These are phyloP conservation scores for Catajapyx aquilonaris DNA, from an alignment of 1,140 invertebrate species.

Conservation along the genomic window DNA sequence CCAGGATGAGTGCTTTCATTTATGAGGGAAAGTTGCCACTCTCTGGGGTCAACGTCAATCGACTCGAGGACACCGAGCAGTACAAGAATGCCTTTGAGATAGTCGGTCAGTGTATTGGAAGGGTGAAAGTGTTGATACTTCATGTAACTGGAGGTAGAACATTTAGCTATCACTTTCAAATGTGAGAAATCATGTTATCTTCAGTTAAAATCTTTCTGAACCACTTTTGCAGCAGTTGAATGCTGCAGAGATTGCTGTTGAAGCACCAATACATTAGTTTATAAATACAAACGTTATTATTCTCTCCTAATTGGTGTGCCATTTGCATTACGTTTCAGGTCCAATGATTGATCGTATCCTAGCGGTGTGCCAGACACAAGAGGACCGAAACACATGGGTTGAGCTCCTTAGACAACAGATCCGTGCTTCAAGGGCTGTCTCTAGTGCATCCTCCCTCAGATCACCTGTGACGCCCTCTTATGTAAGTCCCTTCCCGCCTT, in stretches of 20 bases:
- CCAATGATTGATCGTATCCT: conserved; percentile 74
- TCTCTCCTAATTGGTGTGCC: too few species aligned
- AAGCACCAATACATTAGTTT: too few species aligned
- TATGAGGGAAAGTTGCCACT: conserved; percentile 87
- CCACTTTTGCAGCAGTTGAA: too few species aligned
- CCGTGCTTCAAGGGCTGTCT: conserved; percentile 16
- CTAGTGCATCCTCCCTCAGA: conserved; percentile 21
- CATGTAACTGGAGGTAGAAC: not conserved
- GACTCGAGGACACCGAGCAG: conserved; percentile 54
- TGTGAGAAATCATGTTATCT: too few species aligned
- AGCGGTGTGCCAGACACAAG: conserved; percentile 60
- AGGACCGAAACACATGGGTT: conserved; percentile 72
- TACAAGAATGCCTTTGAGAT: conserved; percentile 83
- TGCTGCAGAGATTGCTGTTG: too few species aligned
- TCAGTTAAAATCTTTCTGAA: too few species aligned
- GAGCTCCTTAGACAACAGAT: conserved; percentile 46
- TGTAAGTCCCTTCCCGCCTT: conserved; percentile 38
- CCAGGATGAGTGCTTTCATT: conserved; percentile 79
- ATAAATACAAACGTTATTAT: too few species aligned
- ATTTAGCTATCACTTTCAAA: too few species aligned
- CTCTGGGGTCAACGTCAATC: conserved; percentile 55
- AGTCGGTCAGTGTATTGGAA: conserved; percentile 27
- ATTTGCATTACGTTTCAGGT: too few species aligned
- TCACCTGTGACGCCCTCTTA: conserved; percentile 22
- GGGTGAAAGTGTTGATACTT: conserved; percentile 1